Evolutionary conservation across 2,888 invertebrate genomes (phyloP).

Genomic region (Andrena fulva): DNA sequence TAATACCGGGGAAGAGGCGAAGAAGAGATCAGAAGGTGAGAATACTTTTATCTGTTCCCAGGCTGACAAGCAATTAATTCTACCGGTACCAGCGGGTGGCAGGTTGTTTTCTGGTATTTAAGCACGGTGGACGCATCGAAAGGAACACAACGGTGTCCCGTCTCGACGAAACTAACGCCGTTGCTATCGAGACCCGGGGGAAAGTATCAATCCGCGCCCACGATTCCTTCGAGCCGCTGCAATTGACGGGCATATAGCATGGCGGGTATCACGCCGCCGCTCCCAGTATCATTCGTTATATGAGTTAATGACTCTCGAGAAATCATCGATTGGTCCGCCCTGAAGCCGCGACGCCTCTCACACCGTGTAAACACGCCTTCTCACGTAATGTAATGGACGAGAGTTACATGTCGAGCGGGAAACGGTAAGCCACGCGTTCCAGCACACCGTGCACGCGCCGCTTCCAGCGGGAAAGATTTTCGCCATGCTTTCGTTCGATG

Average conservation of each 20-base stretch:
- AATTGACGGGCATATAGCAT: conserved; percentile 41
- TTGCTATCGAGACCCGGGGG: conserved; percentile 8
- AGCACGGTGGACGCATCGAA: neutral
- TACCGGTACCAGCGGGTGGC: neutral
- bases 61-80: conserved; percentile 17
- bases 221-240: conserved; percentile 14
- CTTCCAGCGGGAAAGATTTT: neutral
- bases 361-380: conserved; percentile 79
- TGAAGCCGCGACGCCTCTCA: conserved; percentile 77
- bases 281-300: conserved; percentile 70
- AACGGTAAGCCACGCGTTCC: conserved; percentile 34
- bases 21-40: neutral
- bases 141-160: neutral
- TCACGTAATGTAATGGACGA: conserved; percentile 68
- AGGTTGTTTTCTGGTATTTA: neutral
- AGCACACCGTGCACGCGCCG: neutral
- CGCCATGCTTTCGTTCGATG: neutral
- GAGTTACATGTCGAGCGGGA: conserved; percentile 51
- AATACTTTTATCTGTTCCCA: neutral
- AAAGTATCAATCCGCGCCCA: conserved; percentile 8
- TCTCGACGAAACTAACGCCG: neutral
- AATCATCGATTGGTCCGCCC: conserved; percentile 80
- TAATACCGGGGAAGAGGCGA: neutral
- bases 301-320: conserved; percentile 76
- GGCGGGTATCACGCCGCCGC: conserved; percentile 56